Base-by-base conservation (phyloP, 1,140 invertebrate species). In the Anoplophora glabripennis region DNA sequence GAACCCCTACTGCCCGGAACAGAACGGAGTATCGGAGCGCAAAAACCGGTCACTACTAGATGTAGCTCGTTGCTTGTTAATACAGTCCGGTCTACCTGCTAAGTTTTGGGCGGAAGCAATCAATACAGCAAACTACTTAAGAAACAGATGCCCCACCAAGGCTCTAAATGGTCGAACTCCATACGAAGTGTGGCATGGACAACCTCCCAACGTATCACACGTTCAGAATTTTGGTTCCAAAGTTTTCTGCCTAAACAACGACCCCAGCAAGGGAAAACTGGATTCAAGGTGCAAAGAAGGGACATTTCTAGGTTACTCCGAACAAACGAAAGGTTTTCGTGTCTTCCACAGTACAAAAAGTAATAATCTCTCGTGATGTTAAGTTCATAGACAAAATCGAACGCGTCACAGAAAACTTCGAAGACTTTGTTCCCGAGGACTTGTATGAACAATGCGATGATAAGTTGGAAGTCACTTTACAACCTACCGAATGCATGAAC, bases 161-260 rank as follows among this genome's bases (percentile, higher is more conserved):
- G n/a, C n/a, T 28, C 21, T 28, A 28, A 41, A 59, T n/a, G 48
- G 34, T 3, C 33, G 14, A 4, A 59, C 57, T 12, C 57, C 57
- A 1, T 54, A 11, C 15, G 57, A 55, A 55, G 9, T 41, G 1
- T 59, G 57, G 57, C 34, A 9, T 3, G 57, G 57, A 17, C 56
- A 59, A 1, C 9, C 11, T 3, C n/a, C 44, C 11, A 12, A 53
- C 14, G 11, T 56, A 9, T n/a, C 9, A 4, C 15, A 55, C 3
- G 4, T 57, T 2, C 21, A 36, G 12, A 34, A 17, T 7, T 57
- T 57, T 37, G 55, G 48, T n/a, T 21, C 7, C 21, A 12, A 35
- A 34, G 46, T 54, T 1, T 38, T 36, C 8, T 35, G 14, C 9
- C 48, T 54, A 4, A 36, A 54, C 18, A 7, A 17, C 18, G 21